Evolutionary conservation across 2,888 invertebrate genomes (phyloP), one percentile per base, ranked within the genome.

Genomic region (Chalcis sispes): DNA sequence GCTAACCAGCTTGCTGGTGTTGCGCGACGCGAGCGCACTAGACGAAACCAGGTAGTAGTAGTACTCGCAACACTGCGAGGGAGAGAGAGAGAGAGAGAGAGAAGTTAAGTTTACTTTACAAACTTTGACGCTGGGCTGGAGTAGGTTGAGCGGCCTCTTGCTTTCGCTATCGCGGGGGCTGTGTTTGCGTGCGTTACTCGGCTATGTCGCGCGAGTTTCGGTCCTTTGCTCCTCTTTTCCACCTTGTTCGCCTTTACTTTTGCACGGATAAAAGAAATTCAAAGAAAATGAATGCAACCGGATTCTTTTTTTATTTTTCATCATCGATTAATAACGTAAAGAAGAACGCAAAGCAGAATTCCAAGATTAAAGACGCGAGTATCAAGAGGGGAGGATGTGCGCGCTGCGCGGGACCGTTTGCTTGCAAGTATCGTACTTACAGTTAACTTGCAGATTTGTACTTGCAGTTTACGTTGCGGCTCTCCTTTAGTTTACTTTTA

Each of bases 31-130:
- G n/a, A n/a, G n/a, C n/a, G n/a, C n/a, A n/a, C n/a, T n/a, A n/a
- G n/a, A 61, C 81, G 77, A 80, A 82, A 80, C 79, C 81, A 80
- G 80, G 79, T 81, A 78, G 78, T 80, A 80, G n/a, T n/a, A n/a
- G n/a, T n/a, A n/a, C n/a, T n/a, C n/a, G n/a, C n/a, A n/a, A n/a
- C n/a, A n/a, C n/a, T n/a, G n/a, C n/a, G n/a, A n/a, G n/a, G n/a
- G n/a, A n/a, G n/a, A n/a, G n/a, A n/a, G n/a, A n/a, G n/a, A n/a
- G n/a, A n/a, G n/a, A n/a, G n/a, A n/a, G n/a, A n/a, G n/a, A 79
- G 77, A 83, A 81, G 82, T 80, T 82, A 82, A 85, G 85, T 87
- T 86, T 85, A 85, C 86, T 86, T 85, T 83, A 77, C 81, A 77
- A 81, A 84, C 82, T 86, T 86, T 82, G 48, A 5, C 27, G 15